A percentile compares a stretch with the other conserved stretches of the same genome.
phyloP scores from a whole-genome alignment of 92 coral and sea anemone genomes.

The Metridium senile region DNA sequence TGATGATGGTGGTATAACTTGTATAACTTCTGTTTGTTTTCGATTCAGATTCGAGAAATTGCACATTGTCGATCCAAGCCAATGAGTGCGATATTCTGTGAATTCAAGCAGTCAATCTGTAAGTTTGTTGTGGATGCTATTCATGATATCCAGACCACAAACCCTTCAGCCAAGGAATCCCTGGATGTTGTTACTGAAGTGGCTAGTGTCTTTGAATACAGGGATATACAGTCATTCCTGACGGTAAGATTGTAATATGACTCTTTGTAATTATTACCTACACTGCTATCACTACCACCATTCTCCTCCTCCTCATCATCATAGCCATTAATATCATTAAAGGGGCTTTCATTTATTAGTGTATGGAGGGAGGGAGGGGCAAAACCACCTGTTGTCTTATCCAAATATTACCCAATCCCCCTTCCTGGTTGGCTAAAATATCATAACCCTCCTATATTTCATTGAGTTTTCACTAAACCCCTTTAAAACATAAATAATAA shows the following conservation, averaged over 20 bases:
- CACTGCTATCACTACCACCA: background rate
- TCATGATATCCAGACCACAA: conserved; percentile 56
- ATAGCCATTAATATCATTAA: too few relatives aligned
- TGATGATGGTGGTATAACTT: too few relatives aligned
- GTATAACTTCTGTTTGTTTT: background rate
- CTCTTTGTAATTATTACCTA: too few relatives aligned
- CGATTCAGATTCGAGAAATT: conserved; percentile 78
- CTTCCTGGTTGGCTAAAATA: too few relatives aligned
- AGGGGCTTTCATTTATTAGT: too few relatives aligned
- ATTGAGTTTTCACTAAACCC: too few relatives aligned
- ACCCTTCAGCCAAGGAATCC: conserved; percentile 59
- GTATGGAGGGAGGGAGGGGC: too few relatives aligned
- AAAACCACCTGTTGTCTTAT: too few relatives aligned
- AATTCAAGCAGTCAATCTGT: conserved; percentile 85
- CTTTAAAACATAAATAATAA: too few relatives aligned
- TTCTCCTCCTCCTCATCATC: too few relatives aligned
- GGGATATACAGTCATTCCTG: conserved; percentile 76
- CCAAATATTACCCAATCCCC: too few relatives aligned
- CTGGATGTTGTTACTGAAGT: conserved; percentile 75
- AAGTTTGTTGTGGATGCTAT: conserved; percentile 87
- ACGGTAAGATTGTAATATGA: conserved; percentile 70
- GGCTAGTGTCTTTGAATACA: conserved; percentile 88
- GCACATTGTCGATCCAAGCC: conserved; percentile 80
- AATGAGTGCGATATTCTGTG: conserved; percentile 74
- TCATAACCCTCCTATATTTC: too few relatives aligned